Evolutionary conservation across 2,888 invertebrate species (phyloP).

Genomic region (Pyrochroa serraticornis): DNA sequence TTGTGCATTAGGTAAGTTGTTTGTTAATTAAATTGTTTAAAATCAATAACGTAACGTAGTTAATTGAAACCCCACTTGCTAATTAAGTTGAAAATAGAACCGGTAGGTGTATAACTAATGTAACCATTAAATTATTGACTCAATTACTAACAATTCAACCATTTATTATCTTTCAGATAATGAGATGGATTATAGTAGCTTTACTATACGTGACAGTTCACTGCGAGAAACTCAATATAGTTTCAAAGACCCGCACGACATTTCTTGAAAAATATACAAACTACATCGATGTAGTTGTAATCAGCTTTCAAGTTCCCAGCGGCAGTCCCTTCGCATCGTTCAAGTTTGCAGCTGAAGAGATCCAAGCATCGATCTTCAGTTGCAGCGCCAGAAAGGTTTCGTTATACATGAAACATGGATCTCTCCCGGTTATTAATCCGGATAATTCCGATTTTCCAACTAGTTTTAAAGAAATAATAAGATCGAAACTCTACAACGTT

Average conservation of each 20-base stretch:
- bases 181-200: constrained; percentile 11
- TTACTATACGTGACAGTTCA: constrained; percentile 2
- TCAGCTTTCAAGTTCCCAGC: constrained; percentile 52
- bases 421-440: constrained; percentile 82
- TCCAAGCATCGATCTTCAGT: constrained; percentile 48
- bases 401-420: constrained; percentile 77
- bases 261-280: constrained; percentile 48
- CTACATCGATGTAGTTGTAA: constrained; percentile 50
- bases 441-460: constrained; percentile 77
- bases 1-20: too few species aligned
- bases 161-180: background rate
- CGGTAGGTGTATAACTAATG: too few species aligned
- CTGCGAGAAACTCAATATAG: constrained; percentile 26
- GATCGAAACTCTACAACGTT: constrained; percentile 62
- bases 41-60: too few species aligned
- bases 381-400: constrained; percentile 63
- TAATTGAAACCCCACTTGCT: too few species aligned
- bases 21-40: too few species aligned
- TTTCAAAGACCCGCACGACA: constrained; percentile 44
- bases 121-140: too few species aligned
- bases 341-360: constrained; percentile 51
- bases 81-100: too few species aligned
- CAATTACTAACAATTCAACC: too few species aligned
- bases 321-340: constrained; percentile 51
- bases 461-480: constrained; percentile 49